phyloP scores from a whole-genome alignment of 2,113 vertebrate genomes.

The Menidia beryllina region DNA sequence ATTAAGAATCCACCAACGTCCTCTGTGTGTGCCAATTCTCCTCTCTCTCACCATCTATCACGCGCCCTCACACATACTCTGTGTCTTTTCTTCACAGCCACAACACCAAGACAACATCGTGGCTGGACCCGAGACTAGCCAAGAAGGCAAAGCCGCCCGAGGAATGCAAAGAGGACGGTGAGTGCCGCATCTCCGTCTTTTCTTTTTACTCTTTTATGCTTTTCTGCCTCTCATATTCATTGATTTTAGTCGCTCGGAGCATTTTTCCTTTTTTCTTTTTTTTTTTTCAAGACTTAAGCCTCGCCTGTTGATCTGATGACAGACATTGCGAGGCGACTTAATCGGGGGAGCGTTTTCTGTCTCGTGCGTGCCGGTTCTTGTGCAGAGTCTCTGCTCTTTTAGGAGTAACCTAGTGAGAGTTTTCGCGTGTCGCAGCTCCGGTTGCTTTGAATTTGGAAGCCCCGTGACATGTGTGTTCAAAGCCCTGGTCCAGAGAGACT shows the following conservation, averaged over 20 bases:
- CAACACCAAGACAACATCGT: slow-evolving; percentile 99
- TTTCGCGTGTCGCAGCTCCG: slow-evolving; percentile 10
- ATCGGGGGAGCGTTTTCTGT: not conserved
- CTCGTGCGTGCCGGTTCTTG: not conserved
- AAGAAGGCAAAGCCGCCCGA: slow-evolving; percentile 99
- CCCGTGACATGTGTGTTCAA: slow-evolving; percentile 41
- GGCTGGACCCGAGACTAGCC: slow-evolving; percentile 98
- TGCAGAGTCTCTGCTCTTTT: not conserved
- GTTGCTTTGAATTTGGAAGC: slow-evolving; percentile 31
- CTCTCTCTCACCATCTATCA: slow-evolving; percentile 62
- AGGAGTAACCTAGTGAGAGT: not conserved
- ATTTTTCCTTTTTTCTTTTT: too few relatives aligned
- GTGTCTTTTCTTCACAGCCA: slow-evolving; percentile 89
- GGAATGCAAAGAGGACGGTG: slow-evolving; percentile 99
- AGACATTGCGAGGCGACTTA: not conserved
- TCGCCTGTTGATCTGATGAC: slow-evolving; percentile 16
- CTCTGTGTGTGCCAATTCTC: slow-evolving; percentile 60
- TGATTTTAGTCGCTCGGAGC: slow-evolving; percentile 13
- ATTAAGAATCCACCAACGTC: slow-evolving; percentile 73
- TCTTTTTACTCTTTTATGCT: not conserved
- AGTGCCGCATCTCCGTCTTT: slow-evolving; percentile 63
- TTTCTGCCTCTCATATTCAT: not conserved
- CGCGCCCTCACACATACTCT: slow-evolving; percentile 65
- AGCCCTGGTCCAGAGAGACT: slow-evolving; percentile 43
- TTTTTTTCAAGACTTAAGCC: slow-evolving; percentile 25